A percentile compares a stretch with the other conserved stretches of the same genome.
These are phyloP conservation scores for Digitonthophagus gazella DNA, from an alignment of 2,888 invertebrate genomes.

Conservation along the genomic window DNA sequence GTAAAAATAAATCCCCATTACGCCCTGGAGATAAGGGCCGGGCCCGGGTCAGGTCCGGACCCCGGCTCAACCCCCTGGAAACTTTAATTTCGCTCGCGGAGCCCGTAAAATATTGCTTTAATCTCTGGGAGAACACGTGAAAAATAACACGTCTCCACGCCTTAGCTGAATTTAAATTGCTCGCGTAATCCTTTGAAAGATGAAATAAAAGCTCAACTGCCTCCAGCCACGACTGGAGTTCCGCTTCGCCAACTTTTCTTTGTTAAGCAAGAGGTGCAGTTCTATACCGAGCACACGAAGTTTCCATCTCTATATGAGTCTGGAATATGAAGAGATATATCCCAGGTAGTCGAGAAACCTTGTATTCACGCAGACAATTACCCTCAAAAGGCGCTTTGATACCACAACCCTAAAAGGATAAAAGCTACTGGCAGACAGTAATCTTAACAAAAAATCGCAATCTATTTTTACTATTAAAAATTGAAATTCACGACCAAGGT, in stretches of 20 bases:
- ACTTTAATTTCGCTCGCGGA: constrained; percentile 48
- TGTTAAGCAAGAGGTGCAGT: neutral
- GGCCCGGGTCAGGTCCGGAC: constrained; percentile 39
- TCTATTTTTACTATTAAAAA: too few relatives aligned
- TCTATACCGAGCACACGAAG: too few relatives aligned
- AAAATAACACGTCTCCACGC: constrained; percentile 50
- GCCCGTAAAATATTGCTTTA: constrained; percentile 52
- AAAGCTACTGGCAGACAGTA: too few relatives aligned
- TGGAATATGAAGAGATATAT: neutral
- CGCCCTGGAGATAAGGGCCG: constrained; percentile 45
- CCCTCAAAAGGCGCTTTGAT: neutral
- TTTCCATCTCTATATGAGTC: too few relatives aligned
- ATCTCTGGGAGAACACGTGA: constrained; percentile 49
- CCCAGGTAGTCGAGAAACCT: neutral
- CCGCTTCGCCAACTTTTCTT: neutral
- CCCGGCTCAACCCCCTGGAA: constrained; percentile 40
- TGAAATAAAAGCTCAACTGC: constrained; percentile 42
- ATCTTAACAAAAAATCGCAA: too few relatives aligned
- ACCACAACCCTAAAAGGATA: neutral
- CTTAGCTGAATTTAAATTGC: constrained; percentile 53
- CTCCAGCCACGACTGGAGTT: constrained; percentile 25
- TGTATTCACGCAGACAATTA: too few relatives aligned
- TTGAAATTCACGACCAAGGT: too few relatives aligned
- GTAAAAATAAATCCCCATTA: constrained; percentile 48
- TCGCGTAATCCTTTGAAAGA: constrained; percentile 47